phyloP scores from a whole-genome alignment of 2,888 invertebrate genomes.

The Micoletzkya japonica region DNA sequence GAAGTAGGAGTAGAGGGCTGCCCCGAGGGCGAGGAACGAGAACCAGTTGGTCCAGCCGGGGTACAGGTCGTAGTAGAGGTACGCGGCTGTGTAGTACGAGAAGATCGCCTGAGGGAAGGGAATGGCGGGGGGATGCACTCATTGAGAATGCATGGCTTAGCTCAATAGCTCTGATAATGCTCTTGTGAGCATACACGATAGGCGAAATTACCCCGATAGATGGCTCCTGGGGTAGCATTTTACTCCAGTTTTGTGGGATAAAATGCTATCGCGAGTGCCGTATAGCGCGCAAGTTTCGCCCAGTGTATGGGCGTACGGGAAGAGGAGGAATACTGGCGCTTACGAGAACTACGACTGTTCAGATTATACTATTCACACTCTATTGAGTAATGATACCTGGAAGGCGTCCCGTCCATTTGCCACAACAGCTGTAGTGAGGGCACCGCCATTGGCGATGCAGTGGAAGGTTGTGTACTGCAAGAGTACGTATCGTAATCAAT shows the following conservation, averaged over 20 bases:
- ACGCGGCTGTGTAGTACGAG: conserved; percentile 53
- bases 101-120: conserved; percentile 42
- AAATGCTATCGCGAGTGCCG: no score
- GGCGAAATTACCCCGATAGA: no score
- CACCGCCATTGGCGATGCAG: conserved; percentile 41
- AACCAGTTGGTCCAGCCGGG: conserved; percentile 47
- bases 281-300: no score
- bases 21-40: conserved; percentile 19
- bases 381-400: conserved; percentile 39
- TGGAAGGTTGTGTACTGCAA: conserved; percentile 46
- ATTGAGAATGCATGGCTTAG: not conserved
- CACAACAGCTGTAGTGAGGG: conserved; percentile 50
- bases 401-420: conserved; percentile 49
- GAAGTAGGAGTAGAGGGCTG: no score
- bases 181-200: no score
- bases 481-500: no score
- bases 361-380: not conserved
- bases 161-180: no score
- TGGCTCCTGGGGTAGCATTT: no score
- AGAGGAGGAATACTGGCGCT: not conserved
- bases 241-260: no score
- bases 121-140: not conserved
- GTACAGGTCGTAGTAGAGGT: conserved; percentile 58
- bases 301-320: no score
- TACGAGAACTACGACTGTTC: not conserved